Base-by-base conservation (phyloP, 2,113 vertebrate genomes). In the Ammodytes marinus region DNA sequence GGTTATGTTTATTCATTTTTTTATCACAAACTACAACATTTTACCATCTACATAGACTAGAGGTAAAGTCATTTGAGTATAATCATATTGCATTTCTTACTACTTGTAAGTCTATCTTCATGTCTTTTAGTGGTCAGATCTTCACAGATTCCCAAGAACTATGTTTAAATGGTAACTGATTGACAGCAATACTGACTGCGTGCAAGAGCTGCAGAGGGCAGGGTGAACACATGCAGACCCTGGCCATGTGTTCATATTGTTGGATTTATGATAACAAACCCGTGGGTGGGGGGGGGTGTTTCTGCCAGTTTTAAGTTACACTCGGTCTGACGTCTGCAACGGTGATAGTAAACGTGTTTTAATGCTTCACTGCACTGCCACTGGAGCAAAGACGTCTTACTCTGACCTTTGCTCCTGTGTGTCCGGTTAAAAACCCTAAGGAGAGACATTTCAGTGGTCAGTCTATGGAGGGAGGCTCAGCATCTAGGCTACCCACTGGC, bases 351-450 rank as follows among this genome's bases (percentile, higher is more conserved):
- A 89, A 93, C 60, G 5, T 55, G 46, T 59, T 49, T 86, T 80
- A 77, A 88, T 50, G 81, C 83, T 69, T 83, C 17, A 19, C 66
- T 88, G 77, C 79, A 66, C 76, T n/a, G 64, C 60, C 57, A 19
- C 35, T 13, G 11, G 40, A 46, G 66, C 45, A 57, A 68, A 66
- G n/a, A 79, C 76, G 37, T 69, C 4, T 50, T 13, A 50, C 52
- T 39, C 35, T 80, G 64, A 94, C 92, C 91, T 94, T 95, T 92
- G 89, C 68, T 87, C 91, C 65, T 13, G 40, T 10, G 64, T 0
- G 61, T 45, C 47, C 76, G 7, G 35, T 87, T 93, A 91, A 92
- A 95, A 91, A 87, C 15, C 59, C 69, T 15, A 6, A 27, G 65
- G 40, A 57, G 13, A 0, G 27, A 5, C 7, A 4, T 59, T 3